Evolutionary conservation across 2,888 invertebrate species (phyloP).

Genomic region (Agonopterix heracliana): DNA sequence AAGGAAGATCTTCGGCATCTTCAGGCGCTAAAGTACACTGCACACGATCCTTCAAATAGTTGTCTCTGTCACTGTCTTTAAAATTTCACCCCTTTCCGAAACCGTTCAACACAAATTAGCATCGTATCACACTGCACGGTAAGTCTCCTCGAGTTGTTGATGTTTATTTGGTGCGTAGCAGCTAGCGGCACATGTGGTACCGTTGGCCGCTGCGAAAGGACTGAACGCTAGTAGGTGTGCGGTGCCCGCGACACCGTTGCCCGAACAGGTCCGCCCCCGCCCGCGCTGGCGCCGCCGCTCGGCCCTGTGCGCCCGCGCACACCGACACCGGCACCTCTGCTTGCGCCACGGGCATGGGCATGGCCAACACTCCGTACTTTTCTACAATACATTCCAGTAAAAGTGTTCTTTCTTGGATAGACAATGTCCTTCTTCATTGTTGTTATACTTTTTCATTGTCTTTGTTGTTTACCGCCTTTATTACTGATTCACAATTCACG

Average conservation of each 20-base stretch:
- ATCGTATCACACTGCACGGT: conserved; percentile 70
- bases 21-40: conserved; percentile 54
- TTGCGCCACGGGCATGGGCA: conserved; percentile 18
- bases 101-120: conserved; percentile 50
- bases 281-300: conserved; percentile 55
- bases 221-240: conserved; percentile 64
- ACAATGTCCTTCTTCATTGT: conserved; percentile 19
- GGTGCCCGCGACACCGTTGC: conserved; percentile 71
- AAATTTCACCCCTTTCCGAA: conserved; percentile 42
- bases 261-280: conserved; percentile 69
- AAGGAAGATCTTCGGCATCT: conserved; percentile 95
- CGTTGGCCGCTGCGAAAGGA: conserved; percentile 73
- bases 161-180: conserved; percentile 59
- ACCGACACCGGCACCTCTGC: conserved; percentile 25
- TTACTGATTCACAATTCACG: conserved; percentile 4
- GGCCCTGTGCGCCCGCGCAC: conserved; percentile 46
- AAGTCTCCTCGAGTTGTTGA: conserved; percentile 62
- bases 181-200: conserved; percentile 72
- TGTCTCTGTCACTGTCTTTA: conserved; percentile 60
- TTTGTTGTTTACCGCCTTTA: conserved; percentile 2
- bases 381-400: conserved; percentile 64
- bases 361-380: conserved; percentile 26
- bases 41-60: conserved; percentile 60
- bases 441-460: not conserved
- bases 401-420: conserved; percentile 61